These are phyloP conservation scores for Ibycter americanus DNA, from an alignment of 2,797 vertebrate genomes.

Conservation along the genomic window DNA sequence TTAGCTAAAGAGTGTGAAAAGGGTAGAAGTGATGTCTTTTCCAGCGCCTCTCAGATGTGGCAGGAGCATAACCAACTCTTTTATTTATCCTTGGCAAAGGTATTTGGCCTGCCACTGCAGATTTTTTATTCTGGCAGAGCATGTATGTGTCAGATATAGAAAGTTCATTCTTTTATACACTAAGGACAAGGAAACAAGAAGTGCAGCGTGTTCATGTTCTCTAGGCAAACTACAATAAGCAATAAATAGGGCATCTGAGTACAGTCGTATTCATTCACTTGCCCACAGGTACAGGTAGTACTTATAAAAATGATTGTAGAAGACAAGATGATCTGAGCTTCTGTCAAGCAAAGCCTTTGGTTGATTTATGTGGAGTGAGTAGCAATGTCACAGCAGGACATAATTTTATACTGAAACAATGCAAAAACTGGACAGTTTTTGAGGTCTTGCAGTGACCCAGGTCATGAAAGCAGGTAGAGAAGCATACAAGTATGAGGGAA, in stretches of 20 bases:
- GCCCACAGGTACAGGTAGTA: conserved; percentile 26
- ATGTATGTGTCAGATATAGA: conserved; percentile 18
- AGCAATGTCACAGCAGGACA: neutral
- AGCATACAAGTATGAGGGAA: neutral
- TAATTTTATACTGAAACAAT: neutral
- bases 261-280: neutral
- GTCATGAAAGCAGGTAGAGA: neutral
- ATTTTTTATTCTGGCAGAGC: conserved; percentile 50
- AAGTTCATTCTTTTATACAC: conserved; percentile 23
- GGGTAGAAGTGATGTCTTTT: conserved; percentile 23
- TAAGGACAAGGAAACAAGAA: neutral
- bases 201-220: neutral
- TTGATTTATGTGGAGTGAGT: conserved; percentile 36
- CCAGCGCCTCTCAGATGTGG: conserved; percentile 51
- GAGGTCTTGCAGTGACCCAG: neutral
- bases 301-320: neutral
- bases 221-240: neutral
- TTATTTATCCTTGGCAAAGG: conserved; percentile 55
- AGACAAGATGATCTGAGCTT: neutral
- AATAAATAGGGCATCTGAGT: neutral
- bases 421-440: neutral
- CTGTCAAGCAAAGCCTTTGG: neutral
- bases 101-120: conserved; percentile 26
- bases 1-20: conserved; percentile 3
- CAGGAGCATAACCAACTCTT: conserved; percentile 54